A percentile compares a stretch with the other conserved stretches of the same genome.
Evolutionary conservation across 2,113 vertebrate species (phyloP).

Genomic region (Sebastes schlegelii): DNA sequence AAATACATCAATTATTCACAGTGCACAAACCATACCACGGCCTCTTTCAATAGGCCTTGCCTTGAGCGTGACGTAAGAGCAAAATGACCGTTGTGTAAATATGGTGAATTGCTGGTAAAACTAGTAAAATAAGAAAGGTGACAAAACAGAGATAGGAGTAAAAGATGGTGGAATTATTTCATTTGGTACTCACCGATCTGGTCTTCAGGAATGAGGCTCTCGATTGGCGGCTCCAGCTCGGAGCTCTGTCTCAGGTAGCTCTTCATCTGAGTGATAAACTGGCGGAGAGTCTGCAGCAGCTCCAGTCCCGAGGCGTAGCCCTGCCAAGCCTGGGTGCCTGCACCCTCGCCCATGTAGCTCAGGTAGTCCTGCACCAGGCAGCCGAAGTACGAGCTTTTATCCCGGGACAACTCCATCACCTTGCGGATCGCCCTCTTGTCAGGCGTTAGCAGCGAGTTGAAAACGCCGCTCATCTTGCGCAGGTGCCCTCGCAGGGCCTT

Average conservation of each 20-base stretch:
- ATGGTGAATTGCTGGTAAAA: background rate
- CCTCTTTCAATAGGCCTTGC: too few relatives aligned
- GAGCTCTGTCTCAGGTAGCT: constrained; percentile 96
- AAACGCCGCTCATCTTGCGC: constrained; percentile 92
- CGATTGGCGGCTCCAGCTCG: constrained; percentile 93
- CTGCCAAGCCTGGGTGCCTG: constrained; percentile 78
- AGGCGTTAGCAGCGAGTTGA: constrained; percentile 93
- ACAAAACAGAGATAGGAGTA: background rate
- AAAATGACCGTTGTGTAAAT: too few relatives aligned
- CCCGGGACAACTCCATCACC: constrained; percentile 90
- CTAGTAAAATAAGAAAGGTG: background rate
- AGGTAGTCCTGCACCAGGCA: constrained; percentile 96
- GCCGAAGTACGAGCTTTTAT: constrained; percentile 94
- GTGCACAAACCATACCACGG: too few relatives aligned
- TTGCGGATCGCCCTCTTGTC: constrained; percentile 91
- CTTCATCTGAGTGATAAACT: constrained; percentile 99
- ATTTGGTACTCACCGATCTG: constrained; percentile 91
- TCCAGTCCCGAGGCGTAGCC: constrained; percentile 91
- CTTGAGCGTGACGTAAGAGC: too few relatives aligned
- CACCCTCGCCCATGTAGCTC: constrained; percentile 92
- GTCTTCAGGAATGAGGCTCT: constrained; percentile 95
- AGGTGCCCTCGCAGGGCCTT: constrained; percentile 90
- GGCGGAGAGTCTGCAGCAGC: constrained; percentile 95
- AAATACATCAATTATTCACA: constrained; percentile 10
- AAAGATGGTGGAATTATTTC: background rate